Percentiles rank a stretch among this genome's conserved stretches.
Conservation (phyloP, 2,888 invertebrate genomes). For the Eucera pruinosa region DNA sequence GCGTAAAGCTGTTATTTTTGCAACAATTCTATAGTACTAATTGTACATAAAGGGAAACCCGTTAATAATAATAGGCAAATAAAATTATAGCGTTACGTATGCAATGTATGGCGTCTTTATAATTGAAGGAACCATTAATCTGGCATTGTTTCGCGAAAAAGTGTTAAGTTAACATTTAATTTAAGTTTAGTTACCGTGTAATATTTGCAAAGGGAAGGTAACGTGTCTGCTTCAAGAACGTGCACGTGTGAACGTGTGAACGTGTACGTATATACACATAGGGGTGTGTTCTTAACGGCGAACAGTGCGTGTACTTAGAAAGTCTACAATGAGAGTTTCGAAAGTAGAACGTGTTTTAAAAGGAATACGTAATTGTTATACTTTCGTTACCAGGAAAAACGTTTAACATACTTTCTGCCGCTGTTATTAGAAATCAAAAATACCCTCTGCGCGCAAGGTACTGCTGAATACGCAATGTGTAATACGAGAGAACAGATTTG, state of each 20-base stretch:
- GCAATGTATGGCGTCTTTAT: too few relatives aligned
- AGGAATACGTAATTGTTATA: background rate
- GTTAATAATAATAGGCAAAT: too few relatives aligned
- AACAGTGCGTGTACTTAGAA: conserved; percentile 5
- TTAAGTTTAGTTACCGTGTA: background rate
- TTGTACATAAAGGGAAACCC: too few relatives aligned
- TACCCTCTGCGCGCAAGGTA: background rate
- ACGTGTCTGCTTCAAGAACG: background rate
- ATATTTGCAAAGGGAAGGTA: conserved; percentile 9
- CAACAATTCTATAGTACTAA: too few relatives aligned
- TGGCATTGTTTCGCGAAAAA: background rate
- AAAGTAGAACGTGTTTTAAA: background rate
- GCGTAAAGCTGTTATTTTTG: too few relatives aligned
- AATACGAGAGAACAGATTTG: too few relatives aligned
- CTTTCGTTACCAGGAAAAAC: background rate
- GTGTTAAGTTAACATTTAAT: background rate
- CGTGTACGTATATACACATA: background rate
- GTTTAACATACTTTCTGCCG: background rate
- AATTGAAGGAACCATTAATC: background rate
- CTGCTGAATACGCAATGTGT: too few relatives aligned
- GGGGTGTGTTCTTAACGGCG: background rate
- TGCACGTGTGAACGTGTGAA: background rate
- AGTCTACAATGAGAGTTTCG: background rate
- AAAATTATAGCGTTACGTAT: too few relatives aligned
- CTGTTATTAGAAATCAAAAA: background rate